These are phyloP conservation scores for Lamellibrachia satsuma DNA, from an alignment of 2,888 invertebrate genomes.

Conservation along the genomic window DNA sequence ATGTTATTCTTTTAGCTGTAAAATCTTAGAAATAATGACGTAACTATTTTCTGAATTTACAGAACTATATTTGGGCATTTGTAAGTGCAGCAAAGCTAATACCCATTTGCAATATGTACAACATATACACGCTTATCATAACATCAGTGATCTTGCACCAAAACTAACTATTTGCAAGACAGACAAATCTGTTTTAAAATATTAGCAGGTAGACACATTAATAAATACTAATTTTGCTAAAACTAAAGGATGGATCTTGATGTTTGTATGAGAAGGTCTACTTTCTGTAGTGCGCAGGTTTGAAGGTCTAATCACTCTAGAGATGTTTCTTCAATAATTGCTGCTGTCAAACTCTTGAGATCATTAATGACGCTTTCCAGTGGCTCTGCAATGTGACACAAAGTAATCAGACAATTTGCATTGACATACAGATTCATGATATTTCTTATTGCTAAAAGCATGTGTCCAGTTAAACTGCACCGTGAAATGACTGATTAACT, in stretches of 20 bases:
- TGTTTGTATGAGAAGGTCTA: background rate
- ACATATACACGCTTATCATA: background rate
- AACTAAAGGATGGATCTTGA: background rate
- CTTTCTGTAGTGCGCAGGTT: background rate
- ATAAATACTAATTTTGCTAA: too few relatives aligned
- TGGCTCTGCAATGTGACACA: slow-evolving; percentile 40
- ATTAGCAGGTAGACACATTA: too few relatives aligned
- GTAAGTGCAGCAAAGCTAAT: background rate
- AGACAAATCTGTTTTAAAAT: background rate
- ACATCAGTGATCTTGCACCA: background rate
- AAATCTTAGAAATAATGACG: too few relatives aligned
- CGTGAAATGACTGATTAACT: background rate
- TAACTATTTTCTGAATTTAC: too few relatives aligned
- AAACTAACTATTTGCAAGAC: background rate
- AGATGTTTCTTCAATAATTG: slow-evolving; percentile 48
- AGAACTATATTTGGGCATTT: background rate
- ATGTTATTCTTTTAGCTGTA: too few relatives aligned
- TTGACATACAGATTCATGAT: background rate
- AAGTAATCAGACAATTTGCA: background rate
- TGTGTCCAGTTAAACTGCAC: background rate
- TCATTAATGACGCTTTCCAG: slow-evolving; percentile 53
- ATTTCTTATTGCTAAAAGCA: background rate
- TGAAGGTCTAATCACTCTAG: background rate
- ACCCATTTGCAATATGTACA: background rate
- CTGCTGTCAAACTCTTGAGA: slow-evolving; percentile 52